Percentiles rank a stretch among this genome's conserved stretches.
These are phyloP conservation scores for Podilymbus podiceps DNA, from an alignment of 2,113 vertebrate genomes.

Conservation along the genomic window DNA sequence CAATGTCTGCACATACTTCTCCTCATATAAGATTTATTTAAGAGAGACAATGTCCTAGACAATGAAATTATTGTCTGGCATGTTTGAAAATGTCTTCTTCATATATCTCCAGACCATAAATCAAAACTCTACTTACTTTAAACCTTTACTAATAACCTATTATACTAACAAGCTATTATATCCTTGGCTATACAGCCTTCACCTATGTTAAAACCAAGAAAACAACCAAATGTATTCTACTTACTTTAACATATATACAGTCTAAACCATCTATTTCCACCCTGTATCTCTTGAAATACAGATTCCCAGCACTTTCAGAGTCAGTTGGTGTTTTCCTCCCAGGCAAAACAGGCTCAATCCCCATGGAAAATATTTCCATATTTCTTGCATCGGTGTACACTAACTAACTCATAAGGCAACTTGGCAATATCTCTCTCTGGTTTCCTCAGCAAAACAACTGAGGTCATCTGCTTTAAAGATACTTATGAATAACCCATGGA, in stretches of 20 bases:
- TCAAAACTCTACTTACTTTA: neutral
- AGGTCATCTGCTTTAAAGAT: constrained; percentile 49
- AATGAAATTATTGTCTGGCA: neutral
- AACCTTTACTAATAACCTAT: neutral
- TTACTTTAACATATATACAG: constrained; percentile 84
- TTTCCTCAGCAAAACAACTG: constrained; percentile 47
- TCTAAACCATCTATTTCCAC: constrained; percentile 78
- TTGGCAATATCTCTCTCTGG: neutral
- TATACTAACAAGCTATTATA: neutral
- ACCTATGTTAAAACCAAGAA: neutral
- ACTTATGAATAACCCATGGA: constrained; percentile 41
- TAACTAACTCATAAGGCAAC: constrained; percentile 1
- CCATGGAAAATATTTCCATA: neutral
- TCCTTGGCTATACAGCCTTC: neutral
- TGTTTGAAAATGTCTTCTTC: neutral
- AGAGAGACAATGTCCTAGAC: neutral
- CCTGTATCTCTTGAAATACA: neutral
- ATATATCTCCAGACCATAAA: neutral
- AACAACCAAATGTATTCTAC: constrained; percentile 29
- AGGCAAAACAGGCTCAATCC: neutral
- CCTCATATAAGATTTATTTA: neutral
- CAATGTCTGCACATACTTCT: neutral
- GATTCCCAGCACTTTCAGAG: neutral
- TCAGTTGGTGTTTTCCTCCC: neutral
- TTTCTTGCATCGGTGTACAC: neutral